Evolutionary conservation across 2,888 invertebrate genomes (phyloP).

Genomic region (Clostera curtula): DNA sequence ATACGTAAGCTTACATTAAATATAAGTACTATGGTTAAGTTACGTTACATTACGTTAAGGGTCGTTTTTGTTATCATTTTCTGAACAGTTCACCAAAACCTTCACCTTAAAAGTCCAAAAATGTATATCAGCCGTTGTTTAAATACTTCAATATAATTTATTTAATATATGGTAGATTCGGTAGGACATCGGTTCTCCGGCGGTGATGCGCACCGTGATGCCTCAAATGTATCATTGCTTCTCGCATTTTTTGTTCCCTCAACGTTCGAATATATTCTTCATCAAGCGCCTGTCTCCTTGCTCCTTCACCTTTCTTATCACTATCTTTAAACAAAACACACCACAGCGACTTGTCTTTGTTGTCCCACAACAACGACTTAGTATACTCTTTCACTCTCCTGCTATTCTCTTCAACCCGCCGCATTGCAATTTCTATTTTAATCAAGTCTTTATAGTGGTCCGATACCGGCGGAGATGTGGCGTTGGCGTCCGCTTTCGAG

Average conservation of each 20-base stretch:
- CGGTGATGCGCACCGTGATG: conserved; percentile 62
- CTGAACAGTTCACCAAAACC: too few relatives aligned
- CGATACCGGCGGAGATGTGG: conserved; percentile 43
- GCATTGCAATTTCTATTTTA: conserved; percentile 71
- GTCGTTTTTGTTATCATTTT: too few relatives aligned
- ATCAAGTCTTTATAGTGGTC: conserved; percentile 70
- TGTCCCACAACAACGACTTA: conserved; percentile 67
- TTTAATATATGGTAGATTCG: conserved; percentile 60
- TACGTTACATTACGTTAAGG: too few relatives aligned
- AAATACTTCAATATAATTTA: too few relatives aligned
- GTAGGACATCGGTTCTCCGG: conserved; percentile 49
- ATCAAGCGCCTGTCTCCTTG: conserved; percentile 44
- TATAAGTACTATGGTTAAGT: too few relatives aligned
- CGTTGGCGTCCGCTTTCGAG: conserved; percentile 43
- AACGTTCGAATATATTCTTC: conserved; percentile 56
- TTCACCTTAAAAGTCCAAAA: too few relatives aligned
- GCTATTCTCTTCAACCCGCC: conserved; percentile 69
- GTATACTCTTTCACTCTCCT: conserved; percentile 68
- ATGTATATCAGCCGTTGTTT: too few relatives aligned
- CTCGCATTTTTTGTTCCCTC: conserved; percentile 60
- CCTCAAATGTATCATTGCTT: conserved; percentile 59
- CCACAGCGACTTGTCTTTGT: conserved; percentile 69
- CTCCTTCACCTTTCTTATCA: conserved; percentile 46
- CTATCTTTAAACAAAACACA: conserved; percentile 70
- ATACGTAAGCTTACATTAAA: too few relatives aligned